A percentile compares a stretch with the other conserved stretches of the same genome.
Evolutionary conservation across 1,140 invertebrate species (phyloP).

Genomic region (Latrodectus geometricus): DNA sequence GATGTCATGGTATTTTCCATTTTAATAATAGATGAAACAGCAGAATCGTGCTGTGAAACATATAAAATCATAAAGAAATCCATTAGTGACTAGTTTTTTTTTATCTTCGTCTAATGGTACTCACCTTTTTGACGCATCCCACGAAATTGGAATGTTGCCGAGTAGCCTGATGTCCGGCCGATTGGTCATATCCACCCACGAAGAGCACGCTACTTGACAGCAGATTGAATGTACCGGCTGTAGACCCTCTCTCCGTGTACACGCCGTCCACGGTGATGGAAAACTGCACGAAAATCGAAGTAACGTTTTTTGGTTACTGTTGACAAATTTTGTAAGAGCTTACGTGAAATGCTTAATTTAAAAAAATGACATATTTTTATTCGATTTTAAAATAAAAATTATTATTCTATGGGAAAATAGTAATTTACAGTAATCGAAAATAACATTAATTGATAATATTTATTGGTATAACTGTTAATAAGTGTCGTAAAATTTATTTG

Average conservation of each 20-base stretch:
- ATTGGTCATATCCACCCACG: slow-evolving; percentile 89
- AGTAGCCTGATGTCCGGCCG: slow-evolving; percentile 76
- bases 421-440: too few species aligned
- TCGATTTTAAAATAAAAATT: too few species aligned
- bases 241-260: slow-evolving; percentile 90
- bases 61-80: not conserved
- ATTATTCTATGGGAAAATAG: too few species aligned
- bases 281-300: slow-evolving; percentile 76
- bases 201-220: slow-evolving; percentile 87
- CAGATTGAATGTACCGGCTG: slow-evolving; percentile 90
- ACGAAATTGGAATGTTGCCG: slow-evolving; percentile 90
- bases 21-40: too few species aligned
- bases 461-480: too few species aligned
- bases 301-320: not conserved
- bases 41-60: not conserved
- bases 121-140: slow-evolving; percentile 93
- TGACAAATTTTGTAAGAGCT: too few species aligned
- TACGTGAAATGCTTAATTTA: too few species aligned
- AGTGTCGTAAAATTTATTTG: too few species aligned
- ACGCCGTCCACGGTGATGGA: slow-evolving; percentile 92
- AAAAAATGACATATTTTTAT: too few species aligned
- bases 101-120: not conserved
- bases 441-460: too few species aligned
- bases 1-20: not conserved
- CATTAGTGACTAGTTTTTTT: not conserved